A percentile compares a stretch with the other conserved stretches of the same genome.
phyloP scores from a whole-genome alignment of 2,113 vertebrate genomes.

The Coturnix japonica region DNA sequence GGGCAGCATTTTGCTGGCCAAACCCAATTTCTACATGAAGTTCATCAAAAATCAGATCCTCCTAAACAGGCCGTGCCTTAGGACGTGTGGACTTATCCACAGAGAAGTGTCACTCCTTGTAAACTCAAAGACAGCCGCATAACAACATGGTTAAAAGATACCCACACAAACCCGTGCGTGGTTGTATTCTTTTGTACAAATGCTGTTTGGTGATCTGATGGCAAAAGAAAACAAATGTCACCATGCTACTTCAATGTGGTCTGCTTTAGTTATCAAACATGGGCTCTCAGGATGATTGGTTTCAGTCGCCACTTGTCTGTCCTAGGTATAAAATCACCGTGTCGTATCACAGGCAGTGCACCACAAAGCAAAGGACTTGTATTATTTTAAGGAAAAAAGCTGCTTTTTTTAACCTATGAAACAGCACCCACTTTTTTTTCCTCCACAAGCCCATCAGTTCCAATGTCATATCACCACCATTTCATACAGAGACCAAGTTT shows the following conservation, averaged over 20 bases:
- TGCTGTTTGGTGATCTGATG: not conserved
- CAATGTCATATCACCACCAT: not conserved
- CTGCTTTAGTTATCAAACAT: not conserved
- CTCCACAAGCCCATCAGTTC: slow-evolving; percentile 20
- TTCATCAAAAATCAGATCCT: not conserved
- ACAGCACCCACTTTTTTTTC: not conserved
- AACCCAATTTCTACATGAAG: not conserved
- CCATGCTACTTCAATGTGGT: not conserved
- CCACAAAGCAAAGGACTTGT: slow-evolving; percentile 44
- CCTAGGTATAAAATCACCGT: slow-evolving; percentile 14
- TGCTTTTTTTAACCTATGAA: slow-evolving; percentile 1
- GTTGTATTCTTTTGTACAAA: not conserved
- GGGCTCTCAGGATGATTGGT: not conserved
- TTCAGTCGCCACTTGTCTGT: slow-evolving; percentile 34
- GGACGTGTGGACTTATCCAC: not conserved
- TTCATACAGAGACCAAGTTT: not conserved
- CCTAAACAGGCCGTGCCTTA: not conserved
- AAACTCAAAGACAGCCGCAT: slow-evolving; percentile 14
- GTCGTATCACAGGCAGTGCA: slow-evolving; percentile 42
- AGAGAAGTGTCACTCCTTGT: slow-evolving; percentile 10
- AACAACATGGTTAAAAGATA: slow-evolving; percentile 40
- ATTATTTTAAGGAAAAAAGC: slow-evolving; percentile 2
- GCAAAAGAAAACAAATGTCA: not conserved
- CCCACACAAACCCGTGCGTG: not conserved
- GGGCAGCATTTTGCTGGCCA: not conserved